Evolutionary conservation across 2,888 invertebrate genomes (phyloP).

Genomic region (Archaeoteleia sp.): DNA sequence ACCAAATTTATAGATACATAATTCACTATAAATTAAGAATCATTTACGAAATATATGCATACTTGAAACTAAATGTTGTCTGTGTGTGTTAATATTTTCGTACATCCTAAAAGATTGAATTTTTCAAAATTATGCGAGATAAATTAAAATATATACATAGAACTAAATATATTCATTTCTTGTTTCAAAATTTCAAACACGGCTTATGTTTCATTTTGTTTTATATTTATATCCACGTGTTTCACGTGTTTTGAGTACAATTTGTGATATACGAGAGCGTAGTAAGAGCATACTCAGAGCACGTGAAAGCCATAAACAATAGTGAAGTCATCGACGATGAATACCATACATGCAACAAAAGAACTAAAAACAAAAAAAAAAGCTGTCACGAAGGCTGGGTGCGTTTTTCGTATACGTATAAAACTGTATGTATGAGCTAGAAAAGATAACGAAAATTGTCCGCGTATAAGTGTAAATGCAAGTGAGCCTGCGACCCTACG

Average conservation of each 20-base stretch:
- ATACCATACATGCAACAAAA: conserved; percentile 10
- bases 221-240: conserved; percentile 15
- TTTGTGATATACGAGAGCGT: conserved; percentile 51
- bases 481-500: conserved; percentile 54
- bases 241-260: conserved; percentile 42
- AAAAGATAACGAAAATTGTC: conserved; percentile 22
- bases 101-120: no score
- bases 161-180: no score
- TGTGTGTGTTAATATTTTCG: no score
- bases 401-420: conserved; percentile 46
- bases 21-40: no score
- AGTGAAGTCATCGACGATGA: conserved; percentile 45
- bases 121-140: no score
- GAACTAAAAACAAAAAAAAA: conserved; percentile 2
- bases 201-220: no score
- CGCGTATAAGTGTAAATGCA: conserved; percentile 43
- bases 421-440: conserved; percentile 32
- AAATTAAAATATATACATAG: no score
- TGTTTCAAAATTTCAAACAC: conserved; percentile 39
- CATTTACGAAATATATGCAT: no score
- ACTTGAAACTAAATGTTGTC: no score
- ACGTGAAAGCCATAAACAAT: conserved; percentile 28
- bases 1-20: no score
- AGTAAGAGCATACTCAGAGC: conserved; percentile 36
- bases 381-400: conserved; percentile 32